Conservation (phyloP, 2,113 vertebrate species). For the Carassius gibelio region DNA sequence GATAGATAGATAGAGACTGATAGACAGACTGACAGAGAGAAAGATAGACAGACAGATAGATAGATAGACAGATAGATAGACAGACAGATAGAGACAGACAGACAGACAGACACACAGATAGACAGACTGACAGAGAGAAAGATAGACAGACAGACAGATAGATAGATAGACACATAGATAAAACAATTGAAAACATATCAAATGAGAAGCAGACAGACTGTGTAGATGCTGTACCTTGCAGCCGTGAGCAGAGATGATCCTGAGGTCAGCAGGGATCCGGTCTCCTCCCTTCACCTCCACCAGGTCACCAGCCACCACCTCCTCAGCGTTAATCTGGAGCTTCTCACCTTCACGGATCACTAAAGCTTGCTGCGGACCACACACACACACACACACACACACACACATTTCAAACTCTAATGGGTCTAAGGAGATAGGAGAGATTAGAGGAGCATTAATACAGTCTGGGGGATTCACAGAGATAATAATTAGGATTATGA, state of each 20-base stretch:
- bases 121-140: too few relatives aligned
- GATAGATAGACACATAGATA: too few relatives aligned
- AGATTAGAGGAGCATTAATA: slow-evolving; percentile 3
- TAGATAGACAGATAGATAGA: too few relatives aligned
- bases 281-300: slow-evolving; percentile 93
- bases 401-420: neutral
- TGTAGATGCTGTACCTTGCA: slow-evolving; percentile 80
- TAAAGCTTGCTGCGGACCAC: slow-evolving; percentile 82
- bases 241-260: slow-evolving; percentile 87
- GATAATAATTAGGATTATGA: slow-evolving; percentile 26
- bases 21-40: too few relatives aligned
- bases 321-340: slow-evolving; percentile 90
- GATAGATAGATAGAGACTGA: too few relatives aligned
- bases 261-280: slow-evolving; percentile 87
- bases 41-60: too few relatives aligned
- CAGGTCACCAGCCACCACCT: slow-evolving; percentile 88
- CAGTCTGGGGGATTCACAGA: neutral
- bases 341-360: slow-evolving; percentile 93
- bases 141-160: too few relatives aligned
- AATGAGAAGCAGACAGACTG: too few relatives aligned
- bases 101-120: too few relatives aligned
- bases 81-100: too few relatives aligned
- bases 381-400: slow-evolving; percentile 36
- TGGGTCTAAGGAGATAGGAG: neutral
- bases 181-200: too few relatives aligned